Percentiles rank a stretch among this genome's conserved stretches.
Evolutionary conservation across 2,888 invertebrate genomes (phyloP).

Genomic region (Lasioglossum pauxillum): DNA sequence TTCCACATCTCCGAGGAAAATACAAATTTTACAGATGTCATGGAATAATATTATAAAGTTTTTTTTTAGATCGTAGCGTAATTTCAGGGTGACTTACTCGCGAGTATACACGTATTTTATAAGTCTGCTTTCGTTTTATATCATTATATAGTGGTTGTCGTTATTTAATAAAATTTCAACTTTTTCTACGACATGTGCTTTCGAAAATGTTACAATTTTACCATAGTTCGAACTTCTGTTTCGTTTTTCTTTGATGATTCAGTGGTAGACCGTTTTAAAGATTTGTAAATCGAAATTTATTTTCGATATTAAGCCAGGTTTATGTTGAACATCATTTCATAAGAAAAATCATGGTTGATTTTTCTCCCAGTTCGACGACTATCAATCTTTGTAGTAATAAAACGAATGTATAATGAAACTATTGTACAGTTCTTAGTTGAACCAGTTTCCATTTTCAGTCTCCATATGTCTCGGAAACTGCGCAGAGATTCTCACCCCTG

Average conservation of each 20-base stretch:
- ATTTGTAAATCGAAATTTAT: neutral
- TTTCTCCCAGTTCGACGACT: too few relatives aligned
- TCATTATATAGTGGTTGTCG: neutral
- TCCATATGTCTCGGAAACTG: neutral
- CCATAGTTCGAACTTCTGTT: neutral
- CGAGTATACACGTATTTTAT: slow-evolving; percentile 3
- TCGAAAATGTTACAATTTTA: neutral
- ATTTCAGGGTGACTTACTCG: neutral
- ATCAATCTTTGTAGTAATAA: neutral
- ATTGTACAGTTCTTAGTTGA: too few relatives aligned
- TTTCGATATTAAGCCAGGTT: neutral
- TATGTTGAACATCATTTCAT: neutral
- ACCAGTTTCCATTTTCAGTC: slow-evolving; percentile 5
- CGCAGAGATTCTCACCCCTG: neutral
- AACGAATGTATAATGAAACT: neutral
- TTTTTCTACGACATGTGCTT: neutral
- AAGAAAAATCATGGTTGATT: too few relatives aligned
- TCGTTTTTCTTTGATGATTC: neutral
- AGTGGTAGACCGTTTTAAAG: neutral
- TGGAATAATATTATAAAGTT: neutral
- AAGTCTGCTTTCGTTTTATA: neutral
- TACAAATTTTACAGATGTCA: neutral
- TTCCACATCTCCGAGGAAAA: neutral
- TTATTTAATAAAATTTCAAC: neutral
- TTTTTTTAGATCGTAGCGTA: neutral